Conservation (phyloP, 2,113 vertebrate genomes). For the Chauna torquata region DNA sequence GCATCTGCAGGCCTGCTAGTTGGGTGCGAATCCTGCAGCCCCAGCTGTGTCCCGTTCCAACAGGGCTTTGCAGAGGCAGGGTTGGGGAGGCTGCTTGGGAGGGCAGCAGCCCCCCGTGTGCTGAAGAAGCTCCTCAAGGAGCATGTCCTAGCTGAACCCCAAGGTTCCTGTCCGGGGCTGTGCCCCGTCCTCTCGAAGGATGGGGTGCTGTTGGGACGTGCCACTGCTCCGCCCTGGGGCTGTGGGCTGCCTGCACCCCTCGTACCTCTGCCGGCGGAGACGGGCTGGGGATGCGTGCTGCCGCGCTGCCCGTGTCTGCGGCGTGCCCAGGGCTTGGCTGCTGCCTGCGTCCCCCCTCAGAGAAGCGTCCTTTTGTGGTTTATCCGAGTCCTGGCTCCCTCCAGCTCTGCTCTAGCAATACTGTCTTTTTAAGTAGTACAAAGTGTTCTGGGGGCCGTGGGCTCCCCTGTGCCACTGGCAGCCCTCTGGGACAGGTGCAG, state of each 20-base stretch:
- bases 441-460: background rate
- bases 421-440: background rate
- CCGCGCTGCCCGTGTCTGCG: too few relatives aligned
- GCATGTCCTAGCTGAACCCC: background rate
- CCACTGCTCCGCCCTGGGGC: background rate
- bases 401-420: conserved; percentile 28
- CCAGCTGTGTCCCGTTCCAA: background rate
- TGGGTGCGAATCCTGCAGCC: background rate
- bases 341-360: accelerated
- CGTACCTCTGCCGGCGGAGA: background rate
- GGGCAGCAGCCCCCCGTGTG: background rate
- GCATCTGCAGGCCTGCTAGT: background rate
- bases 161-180: background rate
- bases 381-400: background rate
- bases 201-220: background rate
- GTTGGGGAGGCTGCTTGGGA: background rate
- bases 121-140: background rate
- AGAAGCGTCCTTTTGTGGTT: background rate
- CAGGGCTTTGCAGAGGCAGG: background rate
- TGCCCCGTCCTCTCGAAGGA: background rate
- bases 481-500: accelerated
- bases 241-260: background rate
- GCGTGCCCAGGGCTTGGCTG: background rate
- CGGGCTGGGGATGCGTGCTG: too few relatives aligned
- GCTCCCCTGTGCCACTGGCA: background rate